Conservation (phyloP, 2,797 vertebrate species). For the Pseudochirops cupreus region DNA sequence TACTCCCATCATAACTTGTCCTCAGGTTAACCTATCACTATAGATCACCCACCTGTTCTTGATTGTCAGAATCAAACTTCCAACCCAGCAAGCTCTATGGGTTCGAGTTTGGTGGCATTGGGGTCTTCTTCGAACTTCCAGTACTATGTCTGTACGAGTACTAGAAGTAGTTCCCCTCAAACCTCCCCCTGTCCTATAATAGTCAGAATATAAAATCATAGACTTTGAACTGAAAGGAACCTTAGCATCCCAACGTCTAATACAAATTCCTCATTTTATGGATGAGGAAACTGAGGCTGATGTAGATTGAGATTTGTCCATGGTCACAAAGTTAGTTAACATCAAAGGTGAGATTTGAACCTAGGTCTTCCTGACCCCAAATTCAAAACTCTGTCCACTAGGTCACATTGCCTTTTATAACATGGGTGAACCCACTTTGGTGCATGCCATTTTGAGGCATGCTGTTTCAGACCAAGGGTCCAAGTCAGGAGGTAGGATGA, state of each 20-base stretch:
- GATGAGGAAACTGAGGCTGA: background rate
- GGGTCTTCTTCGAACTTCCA: background rate
- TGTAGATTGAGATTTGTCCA: background rate
- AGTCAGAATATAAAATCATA: background rate
- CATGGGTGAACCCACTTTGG: background rate
- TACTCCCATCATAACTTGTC: background rate
- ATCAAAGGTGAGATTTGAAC: background rate
- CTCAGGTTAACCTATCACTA: background rate
- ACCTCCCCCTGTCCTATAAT: background rate
- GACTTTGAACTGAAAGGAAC: background rate
- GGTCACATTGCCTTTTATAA: no score
- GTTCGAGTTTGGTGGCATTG: background rate
- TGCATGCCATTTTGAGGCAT: background rate
- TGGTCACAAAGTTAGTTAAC: background rate
- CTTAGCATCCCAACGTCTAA: background rate
- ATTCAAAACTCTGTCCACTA: background rate
- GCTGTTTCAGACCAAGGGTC: background rate
- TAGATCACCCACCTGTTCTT: background rate
- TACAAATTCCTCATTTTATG: background rate
- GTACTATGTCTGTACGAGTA: background rate
- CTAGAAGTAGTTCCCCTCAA: background rate
- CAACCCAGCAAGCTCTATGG: background rate
- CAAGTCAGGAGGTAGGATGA: background rate
- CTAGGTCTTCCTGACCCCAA: background rate
- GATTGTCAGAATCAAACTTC: background rate